Base-by-base conservation (phyloP, 2,888 invertebrate genomes). In the Netelia melanura region DNA sequence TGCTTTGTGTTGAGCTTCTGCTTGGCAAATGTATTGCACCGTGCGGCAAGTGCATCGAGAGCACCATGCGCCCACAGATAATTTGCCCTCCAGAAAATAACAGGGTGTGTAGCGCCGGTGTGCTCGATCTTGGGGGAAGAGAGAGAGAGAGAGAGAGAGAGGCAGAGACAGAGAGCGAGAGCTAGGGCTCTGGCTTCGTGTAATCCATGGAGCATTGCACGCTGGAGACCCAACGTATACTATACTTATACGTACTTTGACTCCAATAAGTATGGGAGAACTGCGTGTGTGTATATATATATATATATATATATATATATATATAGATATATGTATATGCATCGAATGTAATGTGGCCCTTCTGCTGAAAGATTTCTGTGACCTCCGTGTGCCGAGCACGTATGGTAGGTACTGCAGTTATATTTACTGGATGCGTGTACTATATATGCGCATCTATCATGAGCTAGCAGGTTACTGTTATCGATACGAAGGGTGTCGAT, bases 31-130 rank as follows among this genome's bases (percentile, higher is more conserved):
- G 68, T 61, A 67, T 62, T 48, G 78, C 78, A 79, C 52, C 82
- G 70, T 80, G 85, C 89, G 89, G 90, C 91, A 90, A 91, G 91
- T 91, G 91, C 91, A 92, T 92, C 91, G 90, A 92, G 92, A 92
- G 91, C 91, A 91, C 80, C 88, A 87, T 81, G 83, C 82, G 84
- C 87, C 83, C 85, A 88, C 71, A 88, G 90, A 92, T 91, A 92
- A 92, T 92, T 92, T 92, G 90, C 91, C 91, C 91, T 90, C 88
- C 84, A 89, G 92, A 92, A 92, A 92, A 92, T 92, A 92, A 92
- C 91, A 91, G 92, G 92, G 91, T 92, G 92, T 88, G 89, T 86
- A 89, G 90, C 89, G 89, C 89, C 89, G 90, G 82, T 82, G 75
- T 80, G 78, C 77, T 85, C 78, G 52, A 65, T 78, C 79, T 78